Base-by-base conservation (phyloP, 2,113 vertebrate genomes). In the Mionectes macconnelli region DNA sequence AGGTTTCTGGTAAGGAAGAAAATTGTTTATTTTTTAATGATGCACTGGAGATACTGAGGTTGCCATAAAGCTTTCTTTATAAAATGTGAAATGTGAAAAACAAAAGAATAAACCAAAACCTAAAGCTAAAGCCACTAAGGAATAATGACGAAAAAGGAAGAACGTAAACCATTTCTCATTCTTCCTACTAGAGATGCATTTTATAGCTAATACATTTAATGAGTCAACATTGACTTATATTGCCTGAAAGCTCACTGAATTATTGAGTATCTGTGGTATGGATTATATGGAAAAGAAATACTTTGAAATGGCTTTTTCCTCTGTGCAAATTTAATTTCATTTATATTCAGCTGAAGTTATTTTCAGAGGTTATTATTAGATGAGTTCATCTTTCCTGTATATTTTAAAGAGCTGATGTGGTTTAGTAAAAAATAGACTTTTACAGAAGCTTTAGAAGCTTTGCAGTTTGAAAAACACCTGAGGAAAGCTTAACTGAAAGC, bases 201-300 rank as follows among this genome's bases (percentile, higher is more conserved):
- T 97, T 94, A 93, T 81, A 95, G 88, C 77, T 95, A 95, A 96
- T 93, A 89, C 86, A 94, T 92, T 96, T 97, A 96, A 96, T 96
- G 83, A 97, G 93, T 97, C 93, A 95, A 95, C 92, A 92, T 92
- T 97, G 96, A 92, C 80, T 92, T 97, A 94, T 89, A 96, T 79
- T 94, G 96, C 92, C 96, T 96, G 92, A 96, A 95, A 97, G 76
- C 93, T 95, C 86, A 64, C 93, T 96, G 96, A 97, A 97, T 97
- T 97, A 96, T 97, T 97, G 92, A 96, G 57, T 93, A 96, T 93
- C 90, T 93, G 92, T 50, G 90, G 62, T 87, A 95, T 92, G 66
- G 93, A 93, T 93, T 93, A 90, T 93, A 96, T 50, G 57, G 94
- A 81, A 96, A 94, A n/a, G n/a, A 95, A 95, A 82, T 78, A 93